Conservation (phyloP, 1,140 invertebrate species). For the Drosophila kepulauana region DNA sequence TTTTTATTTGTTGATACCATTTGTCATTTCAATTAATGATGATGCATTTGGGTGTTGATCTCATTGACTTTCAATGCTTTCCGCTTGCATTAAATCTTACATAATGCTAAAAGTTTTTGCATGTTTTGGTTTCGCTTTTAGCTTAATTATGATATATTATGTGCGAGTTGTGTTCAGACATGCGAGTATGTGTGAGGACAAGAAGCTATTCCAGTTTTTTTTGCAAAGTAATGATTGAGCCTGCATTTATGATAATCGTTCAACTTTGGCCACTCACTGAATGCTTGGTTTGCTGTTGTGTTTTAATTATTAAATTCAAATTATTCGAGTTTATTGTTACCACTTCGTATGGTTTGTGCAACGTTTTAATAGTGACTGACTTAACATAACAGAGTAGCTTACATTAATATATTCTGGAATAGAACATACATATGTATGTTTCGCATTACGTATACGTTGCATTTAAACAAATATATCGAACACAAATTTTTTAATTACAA, state of each 20-base stretch:
- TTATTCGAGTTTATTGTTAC: neutral
- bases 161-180: neutral
- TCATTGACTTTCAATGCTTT: conserved; percentile 22
- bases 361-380: no score
- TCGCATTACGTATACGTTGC: no score
- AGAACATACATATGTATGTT: no score
- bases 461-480: no score
- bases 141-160: conserved; percentile 4
- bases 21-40: conserved; percentile 65
- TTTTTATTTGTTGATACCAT: conserved; percentile 10
- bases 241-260: conserved; percentile 2
- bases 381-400: no score
- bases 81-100: conserved; percentile 50
- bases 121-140: neutral
- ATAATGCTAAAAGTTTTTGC: conserved; percentile 38
- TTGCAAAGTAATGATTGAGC: neutral
- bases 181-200: neutral
- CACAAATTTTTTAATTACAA: no score
- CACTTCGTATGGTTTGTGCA: no score
- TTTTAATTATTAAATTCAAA: neutral
- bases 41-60: conserved; percentile 29
- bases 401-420: no score
- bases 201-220: conserved; percentile 19
- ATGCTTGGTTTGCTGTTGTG: neutral
- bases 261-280: neutral